Conservation (phyloP, 2,797 vertebrate species). For the Capromys pilorides region DNA sequence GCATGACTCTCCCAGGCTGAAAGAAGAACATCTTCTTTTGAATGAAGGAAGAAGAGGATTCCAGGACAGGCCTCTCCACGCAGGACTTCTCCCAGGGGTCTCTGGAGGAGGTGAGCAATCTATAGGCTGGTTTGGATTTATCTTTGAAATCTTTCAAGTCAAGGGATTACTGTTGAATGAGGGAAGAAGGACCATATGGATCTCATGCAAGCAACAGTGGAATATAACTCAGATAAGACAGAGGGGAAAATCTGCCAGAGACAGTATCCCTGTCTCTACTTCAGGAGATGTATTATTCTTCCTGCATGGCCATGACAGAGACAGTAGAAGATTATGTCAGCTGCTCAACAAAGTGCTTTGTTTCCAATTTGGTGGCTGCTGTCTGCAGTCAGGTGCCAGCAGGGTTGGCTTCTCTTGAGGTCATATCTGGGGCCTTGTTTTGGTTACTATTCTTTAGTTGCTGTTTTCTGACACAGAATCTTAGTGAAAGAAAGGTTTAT, state of each 20-base stretch:
- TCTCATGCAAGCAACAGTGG: background rate
- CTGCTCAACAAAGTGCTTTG: background rate
- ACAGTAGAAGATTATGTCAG: background rate
- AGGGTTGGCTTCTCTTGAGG: background rate
- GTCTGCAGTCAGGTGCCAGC: background rate
- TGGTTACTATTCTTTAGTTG: too few species aligned
- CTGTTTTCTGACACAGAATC: too few species aligned
- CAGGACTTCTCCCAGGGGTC: accelerated
- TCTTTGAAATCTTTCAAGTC: background rate
- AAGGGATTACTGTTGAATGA: too few species aligned
- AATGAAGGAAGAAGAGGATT: background rate
- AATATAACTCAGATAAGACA: accelerated
- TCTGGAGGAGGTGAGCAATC: background rate
- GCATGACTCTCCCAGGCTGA: background rate
- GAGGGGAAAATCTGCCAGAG: background rate
- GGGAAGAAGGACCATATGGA: accelerated
- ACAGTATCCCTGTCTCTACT: background rate
- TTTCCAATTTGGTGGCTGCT: background rate
- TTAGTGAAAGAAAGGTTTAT: too few species aligned
- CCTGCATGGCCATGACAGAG: accelerated
- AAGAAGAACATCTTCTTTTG: background rate
- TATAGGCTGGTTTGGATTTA: background rate
- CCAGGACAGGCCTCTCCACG: accelerated
- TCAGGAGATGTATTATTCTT: background rate
- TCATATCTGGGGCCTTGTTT: background rate